phyloP scores from a whole-genome alignment of 1,140 invertebrate species.

The Stenopsyche tienmushanensis region DNA sequence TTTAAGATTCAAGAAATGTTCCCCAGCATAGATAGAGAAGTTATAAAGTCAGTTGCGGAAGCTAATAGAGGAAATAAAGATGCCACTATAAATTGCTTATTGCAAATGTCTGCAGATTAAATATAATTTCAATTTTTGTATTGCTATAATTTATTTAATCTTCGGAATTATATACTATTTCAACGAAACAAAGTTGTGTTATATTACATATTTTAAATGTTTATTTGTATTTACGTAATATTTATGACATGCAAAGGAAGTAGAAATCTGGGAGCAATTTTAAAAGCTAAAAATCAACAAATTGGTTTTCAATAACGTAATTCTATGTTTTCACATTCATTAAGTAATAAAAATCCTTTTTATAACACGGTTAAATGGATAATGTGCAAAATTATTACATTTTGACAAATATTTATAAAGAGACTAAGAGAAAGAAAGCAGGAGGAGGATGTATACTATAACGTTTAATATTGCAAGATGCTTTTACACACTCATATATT shows the following conservation, averaged over 20 bases:
- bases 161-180: not conserved
- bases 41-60: constrained; percentile 88
- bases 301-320: too few species aligned
- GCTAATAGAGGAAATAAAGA: constrained; percentile 89
- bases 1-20: constrained; percentile 92
- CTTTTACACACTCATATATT: too few species aligned
- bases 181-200: not conserved
- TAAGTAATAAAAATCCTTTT: too few species aligned
- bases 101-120: constrained; percentile 83
- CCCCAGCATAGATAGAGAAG: constrained; percentile 89
- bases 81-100: constrained; percentile 82
- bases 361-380: too few species aligned
- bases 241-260: not conserved
- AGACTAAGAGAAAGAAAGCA: too few species aligned
- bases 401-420: too few species aligned
- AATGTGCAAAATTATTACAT: too few species aligned
- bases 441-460: too few species aligned
- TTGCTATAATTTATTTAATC: not conserved
- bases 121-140: constrained; percentile 4
- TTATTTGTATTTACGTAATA: not conserved
- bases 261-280: not conserved
- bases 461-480: too few species aligned
- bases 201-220: not conserved
- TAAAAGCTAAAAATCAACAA: too few species aligned
- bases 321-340: too few species aligned